phyloP scores from a whole-genome alignment of 2,888 invertebrate genomes.

The Oeneis ivallda region DNA sequence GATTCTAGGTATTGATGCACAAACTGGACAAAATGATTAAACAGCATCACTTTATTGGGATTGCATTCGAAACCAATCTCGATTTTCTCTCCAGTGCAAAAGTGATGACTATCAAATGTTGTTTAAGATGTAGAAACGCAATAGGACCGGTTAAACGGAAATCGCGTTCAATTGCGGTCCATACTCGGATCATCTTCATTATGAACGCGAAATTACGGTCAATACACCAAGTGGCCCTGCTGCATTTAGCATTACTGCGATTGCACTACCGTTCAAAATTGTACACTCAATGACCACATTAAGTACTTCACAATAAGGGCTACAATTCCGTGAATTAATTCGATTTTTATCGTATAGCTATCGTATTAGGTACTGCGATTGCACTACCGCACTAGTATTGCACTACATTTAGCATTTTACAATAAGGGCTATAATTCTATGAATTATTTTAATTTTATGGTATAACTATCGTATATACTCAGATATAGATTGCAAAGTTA shows the following conservation, averaged over 20 bases:
- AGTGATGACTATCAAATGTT: not conserved
- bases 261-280: slow-evolving; percentile 6
- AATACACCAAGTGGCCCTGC: slow-evolving; percentile 46
- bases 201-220: slow-evolving; percentile 54
- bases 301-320: not conserved
- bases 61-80: not conserved
- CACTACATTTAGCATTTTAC: not conserved
- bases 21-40: not conserved
- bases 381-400: not conserved
- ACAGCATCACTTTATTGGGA: not conserved
- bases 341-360: no score
- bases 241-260: slow-evolving; percentile 27
- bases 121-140: slow-evolving; percentile 10
- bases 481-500: not conserved
- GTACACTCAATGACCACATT: not conserved
- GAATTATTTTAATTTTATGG: not conserved
- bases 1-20: not conserved
- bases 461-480: no score
- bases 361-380: slow-evolving; percentile 7
- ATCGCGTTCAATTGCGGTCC: slow-evolving; percentile 47
- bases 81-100: not conserved
- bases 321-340: slow-evolving; percentile 13
- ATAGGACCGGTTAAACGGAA: slow-evolving; percentile 36
- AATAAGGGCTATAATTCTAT: slow-evolving; percentile 6
- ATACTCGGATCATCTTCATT: slow-evolving; percentile 48